Conservation (phyloP, 92 coral and sea anemone species). For the Paragorgia papillata region DNA sequence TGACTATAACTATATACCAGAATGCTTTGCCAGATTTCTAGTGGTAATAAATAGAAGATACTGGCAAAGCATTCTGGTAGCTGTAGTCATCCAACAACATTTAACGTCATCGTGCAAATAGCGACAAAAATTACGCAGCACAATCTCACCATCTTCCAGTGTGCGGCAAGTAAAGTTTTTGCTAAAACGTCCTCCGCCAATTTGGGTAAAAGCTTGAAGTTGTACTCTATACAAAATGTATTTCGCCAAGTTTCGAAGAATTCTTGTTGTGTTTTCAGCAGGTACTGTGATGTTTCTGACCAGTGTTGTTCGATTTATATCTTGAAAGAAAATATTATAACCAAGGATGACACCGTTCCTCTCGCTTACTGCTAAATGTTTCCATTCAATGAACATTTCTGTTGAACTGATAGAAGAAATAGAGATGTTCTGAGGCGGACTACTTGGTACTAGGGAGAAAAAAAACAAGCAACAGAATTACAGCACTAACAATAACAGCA, state of each 20-base stretch:
- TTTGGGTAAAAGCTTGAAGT: conserved; percentile 57
- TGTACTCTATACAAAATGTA: conserved; percentile 63
- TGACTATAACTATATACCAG: too few relatives aligned
- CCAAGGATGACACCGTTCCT: conserved; percentile 53
- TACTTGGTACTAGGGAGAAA: conserved; percentile 42
- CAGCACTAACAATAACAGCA: too few relatives aligned
- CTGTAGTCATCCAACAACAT: too few relatives aligned
- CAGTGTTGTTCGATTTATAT: neutral
- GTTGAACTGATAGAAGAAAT: conserved; percentile 54
- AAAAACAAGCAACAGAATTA: neutral
- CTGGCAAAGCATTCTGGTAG: too few relatives aligned
- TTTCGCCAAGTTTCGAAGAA: conserved; percentile 33
- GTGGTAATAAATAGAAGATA: too few relatives aligned
- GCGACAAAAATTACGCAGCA: too few relatives aligned
- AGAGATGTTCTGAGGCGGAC: conserved; percentile 41
- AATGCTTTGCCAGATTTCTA: too few relatives aligned
- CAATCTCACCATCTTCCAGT: conserved; percentile 63
- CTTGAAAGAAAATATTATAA: conserved; percentile 30
- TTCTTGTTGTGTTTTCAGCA: neutral
- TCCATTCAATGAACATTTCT: conserved; percentile 56
- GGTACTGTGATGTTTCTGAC: neutral
- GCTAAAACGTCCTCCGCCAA: conserved; percentile 41
- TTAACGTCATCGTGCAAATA: too few relatives aligned
- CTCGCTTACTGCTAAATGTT: conserved; percentile 30
- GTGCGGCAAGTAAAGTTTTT: conserved; percentile 43